phyloP scores from a whole-genome alignment of 2,888 invertebrate genomes.

The Crioceris asparagi region DNA sequence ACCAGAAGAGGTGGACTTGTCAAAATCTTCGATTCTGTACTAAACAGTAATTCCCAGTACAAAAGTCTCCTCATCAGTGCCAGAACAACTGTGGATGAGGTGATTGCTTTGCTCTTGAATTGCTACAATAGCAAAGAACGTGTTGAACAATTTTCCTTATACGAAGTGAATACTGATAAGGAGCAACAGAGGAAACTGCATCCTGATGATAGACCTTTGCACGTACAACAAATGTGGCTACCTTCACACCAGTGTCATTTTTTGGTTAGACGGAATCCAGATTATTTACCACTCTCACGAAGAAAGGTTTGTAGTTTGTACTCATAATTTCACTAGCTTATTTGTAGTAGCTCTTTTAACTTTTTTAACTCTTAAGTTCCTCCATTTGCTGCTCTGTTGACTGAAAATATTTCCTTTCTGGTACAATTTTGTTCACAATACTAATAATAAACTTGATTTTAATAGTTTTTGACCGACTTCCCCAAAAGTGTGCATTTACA shows the following conservation, averaged over 20 bases:
- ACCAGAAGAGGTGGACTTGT: constrained; percentile 84
- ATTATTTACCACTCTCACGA: constrained; percentile 53
- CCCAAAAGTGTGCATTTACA: no score
- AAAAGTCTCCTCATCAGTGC: constrained; percentile 85
- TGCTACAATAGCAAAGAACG: constrained; percentile 77
- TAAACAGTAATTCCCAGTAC: constrained; percentile 87
- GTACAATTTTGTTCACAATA: no score
- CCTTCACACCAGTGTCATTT: constrained; percentile 63
- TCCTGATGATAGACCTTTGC: constrained; percentile 73
- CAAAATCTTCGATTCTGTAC: constrained; percentile 82
- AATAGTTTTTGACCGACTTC: no score
- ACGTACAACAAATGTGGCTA: constrained; percentile 67
- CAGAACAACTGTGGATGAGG: constrained; percentile 78
- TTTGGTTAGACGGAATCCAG: constrained; percentile 70
- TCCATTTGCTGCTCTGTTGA: no score
- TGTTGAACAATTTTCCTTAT: constrained; percentile 77
- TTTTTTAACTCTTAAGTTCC: no score
- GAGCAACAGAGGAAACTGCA: constrained; percentile 83
- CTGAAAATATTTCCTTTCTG: no score
- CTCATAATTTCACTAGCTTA: no score
- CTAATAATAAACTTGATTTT: no score
- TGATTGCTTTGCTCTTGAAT: constrained; percentile 71
- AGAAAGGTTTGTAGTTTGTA: no score
- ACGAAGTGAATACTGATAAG: constrained; percentile 67
- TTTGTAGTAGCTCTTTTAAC: no score